These are phyloP conservation scores for Phenacoccus solenopsis DNA, from an alignment of 1,140 invertebrate species.

Conservation along the genomic window DNA sequence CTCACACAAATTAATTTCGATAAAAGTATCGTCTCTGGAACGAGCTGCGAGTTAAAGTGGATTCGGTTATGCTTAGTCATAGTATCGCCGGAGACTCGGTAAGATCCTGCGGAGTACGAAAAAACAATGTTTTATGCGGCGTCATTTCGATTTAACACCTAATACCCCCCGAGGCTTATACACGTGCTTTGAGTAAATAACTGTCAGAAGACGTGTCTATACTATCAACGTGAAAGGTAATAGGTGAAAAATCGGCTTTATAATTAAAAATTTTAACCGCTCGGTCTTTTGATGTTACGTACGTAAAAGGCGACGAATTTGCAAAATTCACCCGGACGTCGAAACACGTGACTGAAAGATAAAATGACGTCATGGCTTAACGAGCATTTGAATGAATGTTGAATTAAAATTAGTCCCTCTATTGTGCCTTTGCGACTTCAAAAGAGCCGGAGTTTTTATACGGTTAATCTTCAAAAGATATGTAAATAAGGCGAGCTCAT, in stretches of 20 bases:
- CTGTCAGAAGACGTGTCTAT: not conserved
- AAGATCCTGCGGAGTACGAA: not conserved
- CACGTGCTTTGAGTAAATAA: constrained; percentile 13
- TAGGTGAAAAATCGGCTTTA: not conserved
- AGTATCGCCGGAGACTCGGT: not conserved
- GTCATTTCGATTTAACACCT: constrained; percentile 12
- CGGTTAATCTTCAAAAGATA: constrained; percentile 14
- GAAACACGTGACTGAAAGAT: not conserved
- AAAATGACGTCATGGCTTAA: not conserved
- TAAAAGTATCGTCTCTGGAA: not conserved
- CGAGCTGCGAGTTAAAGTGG: not conserved
- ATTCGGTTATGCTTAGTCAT: not conserved
- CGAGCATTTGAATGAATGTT: constrained; percentile 2
- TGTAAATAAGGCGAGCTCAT: not conserved
- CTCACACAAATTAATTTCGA: not conserved
- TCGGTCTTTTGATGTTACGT: not conserved
- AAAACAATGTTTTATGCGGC: constrained; percentile 9
- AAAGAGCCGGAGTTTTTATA: constrained; percentile 1
- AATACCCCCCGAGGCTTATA: constrained; percentile 9
- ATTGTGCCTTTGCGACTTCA: not conserved
- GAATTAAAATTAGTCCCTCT: constrained; percentile 13
- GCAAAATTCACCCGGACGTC: not conserved
- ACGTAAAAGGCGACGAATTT: not conserved
- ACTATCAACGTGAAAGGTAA: not conserved
- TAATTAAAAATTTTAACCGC: not conserved